phyloP scores from a whole-genome alignment of 2,797 vertebrate genomes.

The Pangasius sanitwongsei region DNA sequence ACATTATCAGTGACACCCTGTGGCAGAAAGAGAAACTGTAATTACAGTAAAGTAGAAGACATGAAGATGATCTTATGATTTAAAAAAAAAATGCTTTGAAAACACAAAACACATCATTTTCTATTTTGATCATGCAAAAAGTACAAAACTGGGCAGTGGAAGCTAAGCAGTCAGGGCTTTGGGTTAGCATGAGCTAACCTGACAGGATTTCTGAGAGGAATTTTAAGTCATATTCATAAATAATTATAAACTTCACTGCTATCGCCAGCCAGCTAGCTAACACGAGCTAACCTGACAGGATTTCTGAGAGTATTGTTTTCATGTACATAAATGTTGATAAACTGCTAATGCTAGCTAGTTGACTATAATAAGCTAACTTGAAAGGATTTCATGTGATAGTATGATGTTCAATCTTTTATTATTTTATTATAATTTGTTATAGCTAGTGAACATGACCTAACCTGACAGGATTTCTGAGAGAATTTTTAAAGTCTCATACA shows the following conservation, averaged over 20 bases:
- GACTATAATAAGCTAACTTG: neutral
- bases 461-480: neutral
- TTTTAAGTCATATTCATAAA: neutral
- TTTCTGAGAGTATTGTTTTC: neutral
- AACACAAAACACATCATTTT: neutral
- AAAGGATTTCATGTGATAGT: neutral
- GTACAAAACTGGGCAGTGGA: neutral
- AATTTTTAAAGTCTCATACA: too few species aligned
- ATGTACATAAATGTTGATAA: neutral
- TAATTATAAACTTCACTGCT: neutral
- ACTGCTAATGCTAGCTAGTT: neutral
- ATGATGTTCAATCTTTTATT: neutral
- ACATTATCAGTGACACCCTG: slow-evolving; percentile 27
- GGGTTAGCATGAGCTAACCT: neutral
- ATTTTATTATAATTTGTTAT: too few species aligned
- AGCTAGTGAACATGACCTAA: neutral
- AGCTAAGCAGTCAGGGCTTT: neutral
- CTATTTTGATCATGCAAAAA: neutral
- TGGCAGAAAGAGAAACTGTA: slow-evolving; percentile 25
- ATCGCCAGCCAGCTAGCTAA: neutral
- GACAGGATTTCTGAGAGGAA: neutral
- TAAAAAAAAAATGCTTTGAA: neutral
- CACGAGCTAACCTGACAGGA: neutral
- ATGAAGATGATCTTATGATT: neutral
- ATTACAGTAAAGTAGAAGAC: neutral